Conservation (phyloP, 1,140 invertebrate genomes). For the Medauroidea extradentata region DNA sequence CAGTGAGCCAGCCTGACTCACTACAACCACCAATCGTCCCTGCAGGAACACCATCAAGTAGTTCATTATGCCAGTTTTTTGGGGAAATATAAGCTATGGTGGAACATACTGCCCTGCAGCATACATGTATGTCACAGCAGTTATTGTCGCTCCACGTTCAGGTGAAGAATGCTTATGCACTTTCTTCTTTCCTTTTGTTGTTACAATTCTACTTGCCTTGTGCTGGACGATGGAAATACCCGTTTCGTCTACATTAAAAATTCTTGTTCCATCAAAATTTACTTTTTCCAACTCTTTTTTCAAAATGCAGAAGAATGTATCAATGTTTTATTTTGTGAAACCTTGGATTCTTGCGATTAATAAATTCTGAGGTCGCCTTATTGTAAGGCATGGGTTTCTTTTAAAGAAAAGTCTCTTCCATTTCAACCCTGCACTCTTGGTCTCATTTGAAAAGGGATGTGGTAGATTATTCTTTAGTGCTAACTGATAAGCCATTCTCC, state of each 20-base stretch:
- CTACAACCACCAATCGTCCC: conserved; percentile 23
- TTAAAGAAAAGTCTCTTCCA: conserved; percentile 1
- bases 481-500: conserved; percentile 26
- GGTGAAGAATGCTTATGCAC: conserved; percentile 24
- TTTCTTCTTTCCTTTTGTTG: conserved; percentile 23
- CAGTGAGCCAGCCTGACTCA: conserved; percentile 28
- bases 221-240: conserved; percentile 22
- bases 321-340: background rate
- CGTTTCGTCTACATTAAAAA: conserved; percentile 31
- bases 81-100: conserved; percentile 19
- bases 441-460: conserved; percentile 1
- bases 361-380: background rate
- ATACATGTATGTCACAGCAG: conserved; percentile 35
- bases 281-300: conserved; percentile 10
- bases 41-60: conserved; percentile 27
- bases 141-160: conserved; percentile 34
- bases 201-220: conserved; percentile 11
- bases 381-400: background rate
- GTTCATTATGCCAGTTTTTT: conserved; percentile 19
- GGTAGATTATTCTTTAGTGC: conserved; percentile 24
- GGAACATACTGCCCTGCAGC: conserved; percentile 32
- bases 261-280: conserved; percentile 23
- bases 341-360: background rate
- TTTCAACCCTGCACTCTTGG: background rate
- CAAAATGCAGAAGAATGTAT: background rate